A percentile compares a stretch with the other conserved stretches of the same genome.
These are phyloP conservation scores for Bombus vancouverensis DNA, from an alignment of 1,140 invertebrate genomes.

Conservation along the genomic window DNA sequence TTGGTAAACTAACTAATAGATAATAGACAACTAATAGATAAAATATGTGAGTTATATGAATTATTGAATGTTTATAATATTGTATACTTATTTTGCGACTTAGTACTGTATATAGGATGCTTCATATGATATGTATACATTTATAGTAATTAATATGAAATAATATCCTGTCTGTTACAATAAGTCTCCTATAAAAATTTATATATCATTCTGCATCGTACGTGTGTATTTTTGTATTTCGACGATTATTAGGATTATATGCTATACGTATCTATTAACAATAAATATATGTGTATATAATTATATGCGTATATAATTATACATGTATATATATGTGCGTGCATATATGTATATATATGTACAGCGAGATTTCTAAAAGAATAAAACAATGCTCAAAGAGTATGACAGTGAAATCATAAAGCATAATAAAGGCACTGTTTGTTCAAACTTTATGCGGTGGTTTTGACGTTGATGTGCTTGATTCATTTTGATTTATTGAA, in stretches of 20 bases:
- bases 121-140: neutral
- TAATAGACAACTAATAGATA: neutral
- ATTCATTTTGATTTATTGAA: too few relatives aligned
- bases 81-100: slow-evolving; percentile 14
- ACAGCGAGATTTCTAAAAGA: too few relatives aligned
- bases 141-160: neutral
- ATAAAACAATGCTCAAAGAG: too few relatives aligned
- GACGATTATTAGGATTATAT: neutral
- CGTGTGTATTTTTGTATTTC: neutral
- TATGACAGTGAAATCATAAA: too few relatives aligned
- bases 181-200: neutral
- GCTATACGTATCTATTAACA: neutral
- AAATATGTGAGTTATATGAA: neutral
- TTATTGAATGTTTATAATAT: neutral
- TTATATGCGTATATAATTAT: neutral
- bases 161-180: neutral
- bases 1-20: neutral
- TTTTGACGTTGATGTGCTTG: too few relatives aligned
- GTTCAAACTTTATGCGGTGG: too few relatives aligned
- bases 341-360: too few relatives aligned
- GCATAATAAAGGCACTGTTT: too few relatives aligned
- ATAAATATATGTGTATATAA: neutral
- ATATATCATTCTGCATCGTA: neutral
- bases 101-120: neutral
- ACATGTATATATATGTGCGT: neutral